A percentile compares a stretch with the other conserved stretches of the same genome.
Conservation (phyloP, 2,888 invertebrate genomes). For the Polydrusus tereticollis region DNA sequence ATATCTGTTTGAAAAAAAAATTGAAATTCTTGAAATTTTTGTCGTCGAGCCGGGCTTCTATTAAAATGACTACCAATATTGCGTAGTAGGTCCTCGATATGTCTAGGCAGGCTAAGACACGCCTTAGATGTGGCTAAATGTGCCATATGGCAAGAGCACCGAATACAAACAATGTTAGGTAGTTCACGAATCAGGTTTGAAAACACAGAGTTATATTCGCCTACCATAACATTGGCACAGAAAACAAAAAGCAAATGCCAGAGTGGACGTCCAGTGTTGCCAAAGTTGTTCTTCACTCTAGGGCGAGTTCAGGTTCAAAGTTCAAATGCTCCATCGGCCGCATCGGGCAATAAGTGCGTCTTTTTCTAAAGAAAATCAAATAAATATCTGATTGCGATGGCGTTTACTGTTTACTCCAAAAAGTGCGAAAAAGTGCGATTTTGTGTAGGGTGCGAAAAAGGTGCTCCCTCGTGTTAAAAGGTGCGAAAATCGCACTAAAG, state of each 20-base stretch:
- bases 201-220: constrained; percentile 48
- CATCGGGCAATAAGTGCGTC: too few species aligned
- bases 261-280: too few species aligned
- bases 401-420: too few species aligned
- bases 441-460: too few species aligned
- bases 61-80: constrained; percentile 8
- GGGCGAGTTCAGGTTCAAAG: too few species aligned
- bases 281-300: too few species aligned
- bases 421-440: too few species aligned
- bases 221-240: constrained; percentile 55
- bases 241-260: background rate
- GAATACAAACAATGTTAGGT: constrained; percentile 54
- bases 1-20: constrained; percentile 3
- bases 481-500: too few species aligned
- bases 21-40: background rate
- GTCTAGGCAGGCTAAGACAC: background rate
- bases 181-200: constrained; percentile 32
- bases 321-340: too few species aligned
- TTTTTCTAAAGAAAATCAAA: too few species aligned
- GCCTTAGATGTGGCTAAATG: constrained; percentile 55
- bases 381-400: too few species aligned
- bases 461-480: too few species aligned
- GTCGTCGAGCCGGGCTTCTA: background rate
- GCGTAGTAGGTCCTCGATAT: background rate
- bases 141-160: constrained; percentile 57